Conservation (phyloP, 2,888 invertebrate genomes). For the Aspidapion aeneum region DNA sequence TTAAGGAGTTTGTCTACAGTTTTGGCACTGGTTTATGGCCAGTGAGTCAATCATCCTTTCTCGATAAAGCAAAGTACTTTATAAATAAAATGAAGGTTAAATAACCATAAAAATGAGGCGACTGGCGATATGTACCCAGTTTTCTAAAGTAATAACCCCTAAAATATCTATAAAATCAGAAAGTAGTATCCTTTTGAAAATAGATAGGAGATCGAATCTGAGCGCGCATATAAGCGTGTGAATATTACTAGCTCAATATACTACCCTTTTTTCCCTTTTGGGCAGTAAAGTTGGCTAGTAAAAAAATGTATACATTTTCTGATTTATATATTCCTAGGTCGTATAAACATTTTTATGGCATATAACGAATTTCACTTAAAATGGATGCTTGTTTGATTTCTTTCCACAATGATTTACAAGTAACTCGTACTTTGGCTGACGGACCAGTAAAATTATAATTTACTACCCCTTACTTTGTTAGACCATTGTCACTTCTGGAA, state of each 20-base stretch:
- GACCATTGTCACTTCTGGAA: constrained; percentile 8
- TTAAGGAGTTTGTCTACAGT: too few relatives aligned
- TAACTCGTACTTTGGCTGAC: constrained; percentile 4
- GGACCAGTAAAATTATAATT: constrained; percentile 18
- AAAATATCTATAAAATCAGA: constrained; percentile 25
- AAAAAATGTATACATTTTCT: constrained; percentile 29
- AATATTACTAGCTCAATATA: constrained; percentile 24
- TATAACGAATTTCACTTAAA: constrained; percentile 41
- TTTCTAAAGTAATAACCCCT: constrained; percentile 18
- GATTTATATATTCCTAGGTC: constrained; percentile 29
- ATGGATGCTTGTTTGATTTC: constrained; percentile 35
- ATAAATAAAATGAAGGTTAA: neutral
- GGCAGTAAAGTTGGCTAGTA: constrained; percentile 42
- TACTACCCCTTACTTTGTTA: constrained; percentile 16
- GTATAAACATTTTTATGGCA: constrained; percentile 40
- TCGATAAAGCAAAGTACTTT: neutral
- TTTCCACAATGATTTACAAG: constrained; percentile 30
- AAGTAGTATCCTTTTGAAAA: constrained; percentile 23
- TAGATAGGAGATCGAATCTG: constrained; percentile 20
- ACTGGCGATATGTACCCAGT: neutral
- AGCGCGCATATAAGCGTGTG: constrained; percentile 23
- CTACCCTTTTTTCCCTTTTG: constrained; percentile 32
- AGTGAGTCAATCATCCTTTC: neutral
- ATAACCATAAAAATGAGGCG: neutral
- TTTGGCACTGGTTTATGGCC: neutral